phyloP scores from a whole-genome alignment of 2,797 vertebrate genomes.

The Orestias chungarensis region DNA sequence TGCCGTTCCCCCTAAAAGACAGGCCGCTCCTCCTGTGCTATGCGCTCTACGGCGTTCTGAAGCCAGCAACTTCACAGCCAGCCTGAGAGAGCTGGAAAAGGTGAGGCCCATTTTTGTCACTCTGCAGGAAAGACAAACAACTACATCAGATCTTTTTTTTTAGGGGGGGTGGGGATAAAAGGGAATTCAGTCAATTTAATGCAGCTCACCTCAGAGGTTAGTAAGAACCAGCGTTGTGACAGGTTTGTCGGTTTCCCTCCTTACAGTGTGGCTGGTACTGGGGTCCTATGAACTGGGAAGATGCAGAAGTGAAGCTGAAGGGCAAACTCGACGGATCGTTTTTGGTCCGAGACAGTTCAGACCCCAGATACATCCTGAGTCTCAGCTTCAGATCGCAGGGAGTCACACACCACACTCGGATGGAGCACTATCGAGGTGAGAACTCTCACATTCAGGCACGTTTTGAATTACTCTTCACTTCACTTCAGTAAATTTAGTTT shows the following conservation, averaged over 20 bases:
- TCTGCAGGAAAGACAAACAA: not conserved
- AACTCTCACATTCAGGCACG: not conserved
- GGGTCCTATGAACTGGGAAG: constrained; percentile 99
- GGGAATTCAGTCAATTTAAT: not conserved
- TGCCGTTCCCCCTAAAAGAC: constrained; percentile 68
- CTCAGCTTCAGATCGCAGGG: constrained; percentile 97
- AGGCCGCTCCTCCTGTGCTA: constrained; percentile 77
- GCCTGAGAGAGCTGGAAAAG: constrained; percentile 93
- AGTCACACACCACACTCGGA: constrained; percentile 92
- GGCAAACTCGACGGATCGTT: constrained; percentile 94
- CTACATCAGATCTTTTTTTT: not conserved
- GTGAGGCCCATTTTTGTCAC: constrained; percentile 67
- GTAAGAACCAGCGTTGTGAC: not conserved
- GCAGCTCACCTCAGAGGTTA: too few species aligned
- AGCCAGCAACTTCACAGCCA: constrained; percentile 93
- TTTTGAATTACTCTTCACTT: not conserved
- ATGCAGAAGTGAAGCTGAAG: constrained; percentile 97
- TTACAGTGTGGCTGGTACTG: constrained; percentile 92
- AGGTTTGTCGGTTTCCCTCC: not conserved
- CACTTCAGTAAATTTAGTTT: not conserved
- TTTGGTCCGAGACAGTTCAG: constrained; percentile 94
- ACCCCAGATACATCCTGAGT: constrained; percentile 96
- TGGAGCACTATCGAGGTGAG: constrained; percentile 90
- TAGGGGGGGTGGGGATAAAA: not conserved
- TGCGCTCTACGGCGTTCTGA: constrained; percentile 89